Conservation (phyloP, 1,140 invertebrate species). For the Solenopsis invicta region DNA sequence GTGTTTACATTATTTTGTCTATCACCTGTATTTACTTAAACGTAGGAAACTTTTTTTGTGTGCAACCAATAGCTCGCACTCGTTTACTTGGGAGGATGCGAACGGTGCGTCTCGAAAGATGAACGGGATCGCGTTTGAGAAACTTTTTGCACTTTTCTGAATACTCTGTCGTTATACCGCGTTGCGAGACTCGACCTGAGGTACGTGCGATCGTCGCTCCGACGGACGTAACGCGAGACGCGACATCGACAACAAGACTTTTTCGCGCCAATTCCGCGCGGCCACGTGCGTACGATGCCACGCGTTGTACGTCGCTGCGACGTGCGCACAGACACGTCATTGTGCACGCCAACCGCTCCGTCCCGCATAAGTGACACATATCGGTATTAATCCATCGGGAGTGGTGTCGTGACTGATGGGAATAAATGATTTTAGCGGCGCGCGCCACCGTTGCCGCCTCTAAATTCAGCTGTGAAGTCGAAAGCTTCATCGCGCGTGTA, state of each 20-base stretch:
- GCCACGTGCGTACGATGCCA: constrained; percentile 64
- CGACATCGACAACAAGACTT: constrained; percentile 31
- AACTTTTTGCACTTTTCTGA: too few relatives aligned
- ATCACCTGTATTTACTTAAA: too few relatives aligned
- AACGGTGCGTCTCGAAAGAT: too few relatives aligned
- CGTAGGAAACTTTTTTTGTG: too few relatives aligned
- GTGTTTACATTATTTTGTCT: too few relatives aligned
- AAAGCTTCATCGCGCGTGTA: background rate
- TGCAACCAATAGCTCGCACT: too few relatives aligned
- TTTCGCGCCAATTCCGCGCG: constrained; percentile 71
- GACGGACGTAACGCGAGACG: too few relatives aligned
- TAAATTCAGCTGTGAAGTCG: background rate
- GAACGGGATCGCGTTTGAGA: too few relatives aligned
- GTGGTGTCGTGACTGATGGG: background rate
- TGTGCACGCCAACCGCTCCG: background rate
- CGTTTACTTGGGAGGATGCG: too few relatives aligned
- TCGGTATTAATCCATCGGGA: background rate
- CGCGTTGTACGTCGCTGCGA: constrained; percentile 32
- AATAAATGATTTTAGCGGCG: background rate
- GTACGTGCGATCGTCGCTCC: too few relatives aligned
- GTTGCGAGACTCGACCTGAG: too few relatives aligned
- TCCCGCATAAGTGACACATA: background rate
- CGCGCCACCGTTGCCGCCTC: background rate
- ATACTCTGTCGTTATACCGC: too few relatives aligned
- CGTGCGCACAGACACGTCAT: constrained; percentile 42